Percentiles rank a stretch among this genome's conserved stretches.
These are phyloP conservation scores for Agrochola circellaris DNA, from an alignment of 2,888 invertebrate species.

Conservation along the genomic window DNA sequence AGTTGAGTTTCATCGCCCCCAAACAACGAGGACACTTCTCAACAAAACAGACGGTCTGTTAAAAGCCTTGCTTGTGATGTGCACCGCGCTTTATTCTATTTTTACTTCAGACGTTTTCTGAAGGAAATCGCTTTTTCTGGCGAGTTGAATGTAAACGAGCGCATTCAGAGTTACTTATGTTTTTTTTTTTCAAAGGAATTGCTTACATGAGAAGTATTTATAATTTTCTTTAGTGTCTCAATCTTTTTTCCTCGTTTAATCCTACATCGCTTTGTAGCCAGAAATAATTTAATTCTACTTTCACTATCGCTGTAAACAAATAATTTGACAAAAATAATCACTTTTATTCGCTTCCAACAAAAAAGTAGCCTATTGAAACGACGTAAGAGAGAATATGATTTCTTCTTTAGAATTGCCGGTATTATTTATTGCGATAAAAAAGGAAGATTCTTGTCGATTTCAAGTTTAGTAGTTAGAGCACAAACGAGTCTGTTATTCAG, in stretches of 20 bases:
- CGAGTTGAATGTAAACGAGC: conserved; percentile 44
- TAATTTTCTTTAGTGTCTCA: background rate
- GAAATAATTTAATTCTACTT: background rate
- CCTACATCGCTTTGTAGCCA: background rate
- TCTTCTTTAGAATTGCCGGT: conserved; percentile 2
- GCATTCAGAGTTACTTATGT: conserved; percentile 33
- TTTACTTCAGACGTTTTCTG: conserved; percentile 35
- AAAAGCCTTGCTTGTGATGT: conserved; percentile 63
- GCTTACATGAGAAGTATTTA: background rate
- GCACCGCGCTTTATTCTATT: conserved; percentile 58
- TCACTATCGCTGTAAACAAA: background rate
- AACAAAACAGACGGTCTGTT: conserved; percentile 64
- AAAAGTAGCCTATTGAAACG: conserved; percentile 10
- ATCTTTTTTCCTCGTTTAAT: background rate
- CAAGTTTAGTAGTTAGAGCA: conserved; percentile 29
- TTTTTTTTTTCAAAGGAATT: conserved; percentile 17
- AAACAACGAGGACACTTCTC: conserved; percentile 64
- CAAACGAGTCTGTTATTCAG: conserved; percentile 49
- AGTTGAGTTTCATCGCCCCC: conserved; percentile 66
- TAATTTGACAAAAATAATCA: background rate
- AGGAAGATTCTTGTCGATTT: conserved; percentile 37
- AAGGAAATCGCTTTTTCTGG: conserved; percentile 31
- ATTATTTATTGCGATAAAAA: conserved; percentile 41
- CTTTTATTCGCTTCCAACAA: conserved; percentile 5
- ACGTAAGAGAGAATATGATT: conserved; percentile 14